Evolutionary conservation across 1,140 invertebrate species (phyloP), one percentile per base, ranked within the genome.

Genomic region (Caenorhabditis tropicalis): DNA sequence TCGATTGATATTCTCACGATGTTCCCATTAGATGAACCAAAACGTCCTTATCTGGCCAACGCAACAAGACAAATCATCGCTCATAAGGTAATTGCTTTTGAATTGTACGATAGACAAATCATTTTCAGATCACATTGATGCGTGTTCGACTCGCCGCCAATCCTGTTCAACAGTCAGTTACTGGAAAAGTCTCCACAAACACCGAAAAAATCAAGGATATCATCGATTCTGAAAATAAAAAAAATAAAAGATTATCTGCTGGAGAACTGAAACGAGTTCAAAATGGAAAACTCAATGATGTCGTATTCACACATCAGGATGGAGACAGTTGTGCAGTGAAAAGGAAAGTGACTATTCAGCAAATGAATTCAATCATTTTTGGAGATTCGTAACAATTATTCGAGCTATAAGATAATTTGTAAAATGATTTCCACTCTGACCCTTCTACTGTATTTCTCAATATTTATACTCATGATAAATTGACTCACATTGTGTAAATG

Each of bases 1-100:
- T 43, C 65, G 24, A 74, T 74, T 74, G 65, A 74, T 43, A 19
- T 74, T 74, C 36, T 74, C 27, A 74, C 65, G 27, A 74, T 74
- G 65, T 74, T 74, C n/a, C 65, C 65, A 74, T 24, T 74, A 10
- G 65, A 74, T 1, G 65, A 43, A 43, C 65, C 65, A 24, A 74
- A 74, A 43, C 33, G 65, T 10, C 65, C 33, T 6, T 74, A 74
- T n/a, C 36, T 74, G 2, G 65, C 65, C 2, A 74, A 74, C n/a
- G 65, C 65, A 3, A 74, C 65, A 24, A 39, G 65, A 9, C 65
- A 74, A 24, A 19, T 74, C 36, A 74, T 74, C 43, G 65, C 65
- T 43, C 65, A 74, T 43, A 74, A 74, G 36, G 65, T 46, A n/a
- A n/a, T 27, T 60, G 29, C 16, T 16, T 31, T 19, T 74, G 12